Evolutionary conservation across 2,888 invertebrate species (phyloP).

Genomic region (Watsonalla cultraria): DNA sequence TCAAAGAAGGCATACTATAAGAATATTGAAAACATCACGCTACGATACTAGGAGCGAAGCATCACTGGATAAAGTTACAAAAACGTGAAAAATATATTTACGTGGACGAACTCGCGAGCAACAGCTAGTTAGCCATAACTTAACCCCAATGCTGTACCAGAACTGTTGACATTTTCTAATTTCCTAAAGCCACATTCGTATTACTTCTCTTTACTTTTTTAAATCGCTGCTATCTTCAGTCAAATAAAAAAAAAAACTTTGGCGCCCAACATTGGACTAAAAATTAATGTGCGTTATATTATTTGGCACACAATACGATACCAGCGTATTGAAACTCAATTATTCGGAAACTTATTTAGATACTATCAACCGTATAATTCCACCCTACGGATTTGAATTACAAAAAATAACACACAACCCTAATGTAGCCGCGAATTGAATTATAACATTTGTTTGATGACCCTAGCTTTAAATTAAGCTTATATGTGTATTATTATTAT

Average conservation of each 20-base stretch:
- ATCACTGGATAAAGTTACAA: too few species aligned
- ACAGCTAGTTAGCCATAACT: too few species aligned
- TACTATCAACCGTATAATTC: constrained; percentile 18
- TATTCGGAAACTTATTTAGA: constrained; percentile 27
- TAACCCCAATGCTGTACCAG: too few species aligned
- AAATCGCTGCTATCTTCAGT: neutral
- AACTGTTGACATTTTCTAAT: too few species aligned
- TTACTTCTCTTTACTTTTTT: neutral
- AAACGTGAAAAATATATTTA: too few species aligned
- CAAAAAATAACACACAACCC: constrained; percentile 13
- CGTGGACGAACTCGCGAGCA: too few species aligned
- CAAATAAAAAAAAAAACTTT: constrained; percentile 4
- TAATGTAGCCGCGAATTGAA: constrained; percentile 1
- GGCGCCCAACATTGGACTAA: constrained; percentile 28
- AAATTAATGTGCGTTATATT: neutral
- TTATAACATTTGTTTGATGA: constrained; percentile 1
- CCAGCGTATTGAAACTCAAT: constrained; percentile 31
- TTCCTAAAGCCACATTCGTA: too few species aligned
- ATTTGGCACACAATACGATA: constrained; percentile 6
- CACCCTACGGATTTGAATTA: constrained; percentile 19
- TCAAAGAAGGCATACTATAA: too few species aligned
- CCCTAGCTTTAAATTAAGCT: neutral
- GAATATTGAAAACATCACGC: too few species aligned
- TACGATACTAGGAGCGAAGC: too few species aligned
- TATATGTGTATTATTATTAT: neutral